phyloP scores from a whole-genome alignment of 64 coral and sea anemone species.

The Montipora cactus region DNA sequence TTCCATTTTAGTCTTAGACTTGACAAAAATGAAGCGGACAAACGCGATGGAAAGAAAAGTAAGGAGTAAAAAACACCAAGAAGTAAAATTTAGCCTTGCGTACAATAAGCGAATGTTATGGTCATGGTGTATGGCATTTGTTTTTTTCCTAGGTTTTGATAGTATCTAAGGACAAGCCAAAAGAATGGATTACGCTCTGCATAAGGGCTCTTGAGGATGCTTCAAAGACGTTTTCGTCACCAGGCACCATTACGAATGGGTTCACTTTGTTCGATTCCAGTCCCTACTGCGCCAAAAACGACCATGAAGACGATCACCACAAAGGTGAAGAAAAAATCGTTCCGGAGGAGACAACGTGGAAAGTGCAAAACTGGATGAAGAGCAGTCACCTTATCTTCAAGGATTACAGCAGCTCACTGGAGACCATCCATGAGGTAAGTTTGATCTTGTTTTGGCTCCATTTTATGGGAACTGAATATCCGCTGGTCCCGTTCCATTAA shows the following conservation, averaged over 20 bases:
- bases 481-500: no score
- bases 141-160: conserved; percentile 46
- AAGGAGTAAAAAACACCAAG: no score
- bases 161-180: conserved; percentile 9
- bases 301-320: background rate
- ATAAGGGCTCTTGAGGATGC: conserved; percentile 22
- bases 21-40: no score
- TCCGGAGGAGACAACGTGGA: background rate
- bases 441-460: background rate
- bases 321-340: background rate
- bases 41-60: no score
- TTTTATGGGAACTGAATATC: no score
- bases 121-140: background rate
- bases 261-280: conserved; percentile 66
- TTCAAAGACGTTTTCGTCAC: background rate
- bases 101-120: no score
- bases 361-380: background rate
- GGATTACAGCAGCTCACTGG: background rate
- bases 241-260: background rate
- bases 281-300: conserved; percentile 40
- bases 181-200: background rate
- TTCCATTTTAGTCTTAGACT: no score
- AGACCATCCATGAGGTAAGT: background rate
- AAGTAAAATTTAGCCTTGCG: no score
- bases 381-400: conserved; percentile 76